Conservation (phyloP, 2,797 vertebrate genomes). For the Pyrocephalus nanus region DNA sequence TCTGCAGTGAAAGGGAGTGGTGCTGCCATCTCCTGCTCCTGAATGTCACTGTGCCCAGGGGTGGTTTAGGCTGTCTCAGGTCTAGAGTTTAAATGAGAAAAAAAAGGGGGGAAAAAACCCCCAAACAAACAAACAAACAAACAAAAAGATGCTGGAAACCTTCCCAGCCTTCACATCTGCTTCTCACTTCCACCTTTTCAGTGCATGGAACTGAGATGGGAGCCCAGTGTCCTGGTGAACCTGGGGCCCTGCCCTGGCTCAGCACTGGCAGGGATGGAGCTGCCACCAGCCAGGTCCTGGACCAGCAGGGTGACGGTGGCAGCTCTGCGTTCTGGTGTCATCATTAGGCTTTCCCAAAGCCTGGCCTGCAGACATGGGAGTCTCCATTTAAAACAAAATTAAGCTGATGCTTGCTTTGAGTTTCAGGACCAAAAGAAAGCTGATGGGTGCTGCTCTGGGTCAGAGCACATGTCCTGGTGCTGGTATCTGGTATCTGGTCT, state of each 20-base stretch:
- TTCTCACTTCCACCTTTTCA: background rate
- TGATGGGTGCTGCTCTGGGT: background rate
- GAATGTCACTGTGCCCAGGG: background rate
- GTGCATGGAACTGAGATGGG: accelerated
- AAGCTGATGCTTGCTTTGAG: background rate
- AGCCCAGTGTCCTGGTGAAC: background rate
- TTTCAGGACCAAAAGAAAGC: background rate
- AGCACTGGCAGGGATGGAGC: background rate
- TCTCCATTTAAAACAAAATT: background rate
- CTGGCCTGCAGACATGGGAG: accelerated
- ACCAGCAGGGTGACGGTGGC: accelerated
- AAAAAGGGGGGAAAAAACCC: background rate
- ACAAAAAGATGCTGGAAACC: background rate
- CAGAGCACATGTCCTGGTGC: accelerated
- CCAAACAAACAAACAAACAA: background rate
- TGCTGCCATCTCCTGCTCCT: background rate
- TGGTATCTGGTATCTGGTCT: background rate
- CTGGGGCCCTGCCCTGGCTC: background rate
- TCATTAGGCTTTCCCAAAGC: accelerated
- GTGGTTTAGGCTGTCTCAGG: background rate
- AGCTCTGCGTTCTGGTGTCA: accelerated
- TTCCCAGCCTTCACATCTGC: background rate
- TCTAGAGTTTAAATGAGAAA: background rate
- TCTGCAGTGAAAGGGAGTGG: background rate
- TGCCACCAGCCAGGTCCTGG: background rate